These are phyloP conservation scores for Hydropsyche tenuis DNA, from an alignment of 1,140 invertebrate species.

Conservation along the genomic window DNA sequence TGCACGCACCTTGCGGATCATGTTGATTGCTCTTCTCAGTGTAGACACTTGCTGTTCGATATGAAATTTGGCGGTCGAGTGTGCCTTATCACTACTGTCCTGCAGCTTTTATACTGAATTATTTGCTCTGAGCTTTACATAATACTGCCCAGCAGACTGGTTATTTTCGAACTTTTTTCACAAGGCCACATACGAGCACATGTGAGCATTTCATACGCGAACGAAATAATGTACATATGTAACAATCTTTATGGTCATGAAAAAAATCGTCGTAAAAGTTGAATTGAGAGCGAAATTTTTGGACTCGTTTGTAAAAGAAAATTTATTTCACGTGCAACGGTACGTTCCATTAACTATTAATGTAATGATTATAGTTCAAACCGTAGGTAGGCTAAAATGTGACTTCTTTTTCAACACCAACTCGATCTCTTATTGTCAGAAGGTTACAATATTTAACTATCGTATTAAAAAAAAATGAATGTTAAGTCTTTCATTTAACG, in stretches of 20 bases:
- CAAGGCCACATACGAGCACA: background rate
- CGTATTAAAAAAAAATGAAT: too few relatives aligned
- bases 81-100: background rate
- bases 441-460: too few relatives aligned
- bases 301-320: background rate
- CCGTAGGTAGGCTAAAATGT: too few relatives aligned
- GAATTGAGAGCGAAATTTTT: background rate
- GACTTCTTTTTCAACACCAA: too few relatives aligned
- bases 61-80: background rate
- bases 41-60: background rate
- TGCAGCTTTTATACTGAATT: background rate
- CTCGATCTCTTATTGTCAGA: too few relatives aligned
- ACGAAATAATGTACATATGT: background rate
- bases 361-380: too few relatives aligned
- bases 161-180: conserved; percentile 5
- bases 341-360: too few relatives aligned
- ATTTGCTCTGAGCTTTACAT: conserved; percentile 16
- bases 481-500: too few relatives aligned
- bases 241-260: background rate
- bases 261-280: background rate
- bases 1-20: conserved; percentile 4
- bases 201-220: background rate
- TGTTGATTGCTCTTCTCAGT: conserved; percentile 16
- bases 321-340: background rate
- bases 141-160: conserved; percentile 10